phyloP scores from a whole-genome alignment of 2,113 vertebrate species.

The Hypanus sabinus region DNA sequence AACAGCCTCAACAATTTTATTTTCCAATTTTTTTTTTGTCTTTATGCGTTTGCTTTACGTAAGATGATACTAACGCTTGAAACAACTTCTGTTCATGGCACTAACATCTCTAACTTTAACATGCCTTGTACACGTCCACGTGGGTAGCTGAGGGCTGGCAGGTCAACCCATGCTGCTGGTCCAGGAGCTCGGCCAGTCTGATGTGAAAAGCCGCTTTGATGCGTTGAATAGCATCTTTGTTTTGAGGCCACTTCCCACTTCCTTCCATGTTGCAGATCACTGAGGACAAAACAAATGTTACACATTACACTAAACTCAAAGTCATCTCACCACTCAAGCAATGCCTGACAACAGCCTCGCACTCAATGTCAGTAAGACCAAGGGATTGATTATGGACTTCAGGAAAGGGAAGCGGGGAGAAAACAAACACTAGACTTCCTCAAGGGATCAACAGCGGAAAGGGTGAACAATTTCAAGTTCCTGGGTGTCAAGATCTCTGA shows the following conservation, averaged over 20 bases:
- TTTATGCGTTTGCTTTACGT: not conserved
- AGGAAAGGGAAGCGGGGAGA: no score
- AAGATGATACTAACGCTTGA: not conserved
- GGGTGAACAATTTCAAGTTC: no score
- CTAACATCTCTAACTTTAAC: not conserved
- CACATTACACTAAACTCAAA: not conserved
- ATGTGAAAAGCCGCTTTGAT: slow-evolving; percentile 87
- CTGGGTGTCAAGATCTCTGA: no score
- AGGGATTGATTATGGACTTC: no score
- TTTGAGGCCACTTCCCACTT: slow-evolving; percentile 88
- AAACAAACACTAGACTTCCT: no score
- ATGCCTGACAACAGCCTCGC: not conserved
- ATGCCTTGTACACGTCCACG: slow-evolving; percentile 67
- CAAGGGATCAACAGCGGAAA: no score
- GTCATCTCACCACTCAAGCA: not conserved
- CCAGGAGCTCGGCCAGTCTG: slow-evolving; percentile 71
- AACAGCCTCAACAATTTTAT: not conserved
- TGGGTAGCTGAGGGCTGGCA: slow-evolving; percentile 65
- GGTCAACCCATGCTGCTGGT: slow-evolving; percentile 63
- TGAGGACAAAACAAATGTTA: slow-evolving; percentile 43
- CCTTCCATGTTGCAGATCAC: slow-evolving; percentile 95
- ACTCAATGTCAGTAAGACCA: no score
- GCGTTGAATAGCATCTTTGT: slow-evolving; percentile 72
- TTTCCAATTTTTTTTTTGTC: not conserved
- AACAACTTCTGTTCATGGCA: not conserved